phyloP scores from a whole-genome alignment of 2,888 invertebrate genomes.

The Athalia circularis region DNA sequence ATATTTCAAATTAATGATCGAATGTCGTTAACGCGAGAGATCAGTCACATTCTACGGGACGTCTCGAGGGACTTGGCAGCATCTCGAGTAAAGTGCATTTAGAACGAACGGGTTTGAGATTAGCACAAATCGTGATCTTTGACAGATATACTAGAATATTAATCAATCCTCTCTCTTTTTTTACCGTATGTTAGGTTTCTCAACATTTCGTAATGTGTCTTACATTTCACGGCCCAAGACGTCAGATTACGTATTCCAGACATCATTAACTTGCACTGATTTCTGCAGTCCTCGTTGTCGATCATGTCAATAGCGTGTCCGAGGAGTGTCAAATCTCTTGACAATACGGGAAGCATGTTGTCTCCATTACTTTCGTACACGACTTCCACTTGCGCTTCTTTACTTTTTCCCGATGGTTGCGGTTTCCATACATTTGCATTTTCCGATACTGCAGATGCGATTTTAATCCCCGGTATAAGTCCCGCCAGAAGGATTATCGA shows the following conservation, averaged over 20 bases:
- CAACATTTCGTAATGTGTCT: conserved; percentile 11
- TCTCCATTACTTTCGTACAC: conserved; percentile 51
- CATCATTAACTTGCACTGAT: conserved; percentile 58
- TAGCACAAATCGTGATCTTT: too few relatives aligned
- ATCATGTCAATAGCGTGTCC: conserved; percentile 57
- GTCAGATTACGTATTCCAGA: conserved; percentile 57
- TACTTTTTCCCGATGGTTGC: conserved; percentile 15
- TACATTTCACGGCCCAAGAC: conserved; percentile 62
- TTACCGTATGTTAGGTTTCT: not conserved
- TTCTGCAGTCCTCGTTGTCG: conserved; percentile 56
- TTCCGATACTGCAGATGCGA: not conserved
- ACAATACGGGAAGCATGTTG: conserved; percentile 56
- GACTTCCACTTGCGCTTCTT: conserved; percentile 21
- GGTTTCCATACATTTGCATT: conserved; percentile 47
- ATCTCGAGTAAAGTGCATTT: too few relatives aligned
- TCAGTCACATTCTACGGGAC: too few relatives aligned
- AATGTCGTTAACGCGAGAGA: too few relatives aligned
- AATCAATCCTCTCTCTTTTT: not conserved
- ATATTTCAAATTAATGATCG: too few relatives aligned
- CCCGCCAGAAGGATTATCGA: not conserved
- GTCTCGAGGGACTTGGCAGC: too few relatives aligned
- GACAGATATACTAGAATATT: too few relatives aligned
- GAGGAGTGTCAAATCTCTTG: conserved; percentile 56
- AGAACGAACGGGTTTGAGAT: too few relatives aligned
- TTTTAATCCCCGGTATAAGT: not conserved